Evolutionary conservation across 1,140 invertebrate species (phyloP).

Genomic region (Hylaeus volcanicus): DNA sequence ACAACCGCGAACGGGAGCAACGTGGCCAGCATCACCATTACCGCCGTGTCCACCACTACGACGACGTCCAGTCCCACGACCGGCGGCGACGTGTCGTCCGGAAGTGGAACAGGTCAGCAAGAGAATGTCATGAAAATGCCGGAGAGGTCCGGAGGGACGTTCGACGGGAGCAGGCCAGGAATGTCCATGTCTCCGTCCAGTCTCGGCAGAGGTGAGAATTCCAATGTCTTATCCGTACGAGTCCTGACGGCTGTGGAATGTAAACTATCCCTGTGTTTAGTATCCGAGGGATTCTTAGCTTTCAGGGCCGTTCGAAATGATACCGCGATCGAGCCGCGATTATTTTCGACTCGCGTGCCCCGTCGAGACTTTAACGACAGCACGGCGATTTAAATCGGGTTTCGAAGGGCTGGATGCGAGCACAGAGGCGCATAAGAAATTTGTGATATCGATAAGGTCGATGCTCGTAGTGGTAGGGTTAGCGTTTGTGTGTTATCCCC

Average conservation of each 20-base stretch:
- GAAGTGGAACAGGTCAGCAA: conserved; percentile 73
- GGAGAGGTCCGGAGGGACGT: conserved; percentile 69
- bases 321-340: background rate
- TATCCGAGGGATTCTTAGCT: too few relatives aligned
- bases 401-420: background rate
- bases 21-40: conserved; percentile 67
- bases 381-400: background rate
- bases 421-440: background rate
- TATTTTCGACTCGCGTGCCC: background rate
- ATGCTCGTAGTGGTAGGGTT: conserved; percentile 60
- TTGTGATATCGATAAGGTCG: conserved; percentile 64
- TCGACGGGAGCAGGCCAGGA: conserved; percentile 75
- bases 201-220: conserved; percentile 86
- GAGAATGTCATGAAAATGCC: conserved; percentile 77
- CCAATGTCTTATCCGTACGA: conserved; percentile 21
- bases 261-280: too few relatives aligned
- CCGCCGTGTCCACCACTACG: conserved; percentile 74
- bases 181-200: conserved; percentile 87
- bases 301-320: background rate
- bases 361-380: conserved; percentile 41
- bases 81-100: conserved; percentile 74
- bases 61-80: conserved; percentile 69
- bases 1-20: conserved; percentile 56
- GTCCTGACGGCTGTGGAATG: background rate
- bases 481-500: conserved; percentile 68